Percentiles rank a stretch among this genome's conserved stretches.
Conservation (phyloP, 1,140 invertebrate species). For the Linepithema humile region DNA sequence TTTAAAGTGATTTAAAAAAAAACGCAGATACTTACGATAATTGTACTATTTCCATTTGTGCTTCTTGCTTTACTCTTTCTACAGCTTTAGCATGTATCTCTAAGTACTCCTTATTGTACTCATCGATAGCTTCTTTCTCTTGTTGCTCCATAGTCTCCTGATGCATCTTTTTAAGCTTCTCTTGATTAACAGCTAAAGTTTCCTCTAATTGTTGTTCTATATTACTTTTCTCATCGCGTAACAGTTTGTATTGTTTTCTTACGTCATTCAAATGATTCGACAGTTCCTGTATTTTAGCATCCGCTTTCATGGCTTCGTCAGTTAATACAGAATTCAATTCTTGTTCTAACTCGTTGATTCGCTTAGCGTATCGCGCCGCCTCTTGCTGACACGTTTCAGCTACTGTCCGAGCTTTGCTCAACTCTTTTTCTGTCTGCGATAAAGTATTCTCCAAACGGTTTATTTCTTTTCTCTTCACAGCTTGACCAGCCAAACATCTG, state of each 20-base stretch:
- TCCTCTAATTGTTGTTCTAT: conserved; percentile 78
- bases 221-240: conserved; percentile 74
- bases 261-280: conserved; percentile 78
- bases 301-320: conserved; percentile 78
- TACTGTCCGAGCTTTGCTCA: conserved; percentile 72
- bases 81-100: conserved; percentile 80
- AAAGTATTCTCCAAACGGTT: conserved; percentile 77
- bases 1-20: neutral
- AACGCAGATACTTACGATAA: conserved; percentile 74
- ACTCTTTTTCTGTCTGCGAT: conserved; percentile 77
- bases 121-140: conserved; percentile 71
- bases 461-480: conserved; percentile 80
- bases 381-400: conserved; percentile 72
- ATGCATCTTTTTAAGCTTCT: conserved; percentile 74
- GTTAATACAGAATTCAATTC: conserved; percentile 79
- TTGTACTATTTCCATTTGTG: conserved; percentile 78
- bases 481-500: conserved; percentile 77
- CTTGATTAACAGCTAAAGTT: conserved; percentile 75
- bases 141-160: conserved; percentile 74
- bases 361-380: conserved; percentile 72
- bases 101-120: conserved; percentile 81
- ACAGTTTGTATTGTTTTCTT: conserved; percentile 74
- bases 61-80: conserved; percentile 77
- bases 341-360: conserved; percentile 77
- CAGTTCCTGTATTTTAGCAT: conserved; percentile 78